Evolutionary conservation across 2,113 vertebrate genomes (phyloP).

Genomic region (Dasypus novemcinctus): DNA sequence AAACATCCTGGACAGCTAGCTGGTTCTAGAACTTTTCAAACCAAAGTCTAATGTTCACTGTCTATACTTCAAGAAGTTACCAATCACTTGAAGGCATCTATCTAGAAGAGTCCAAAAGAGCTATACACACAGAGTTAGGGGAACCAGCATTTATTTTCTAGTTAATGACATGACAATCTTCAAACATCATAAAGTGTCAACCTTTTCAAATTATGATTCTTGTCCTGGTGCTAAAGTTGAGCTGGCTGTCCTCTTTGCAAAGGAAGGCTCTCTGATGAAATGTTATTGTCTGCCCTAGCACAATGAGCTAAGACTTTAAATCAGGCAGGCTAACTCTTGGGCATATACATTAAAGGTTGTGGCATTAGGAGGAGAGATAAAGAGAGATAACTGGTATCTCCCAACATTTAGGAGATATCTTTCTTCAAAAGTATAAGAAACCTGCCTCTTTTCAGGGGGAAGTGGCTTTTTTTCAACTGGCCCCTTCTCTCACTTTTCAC

Average conservation of each 20-base stretch:
- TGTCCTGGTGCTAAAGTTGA: not conserved
- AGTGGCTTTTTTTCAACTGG: not conserved
- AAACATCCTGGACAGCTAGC: not conserved
- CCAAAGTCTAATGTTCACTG: not conserved
- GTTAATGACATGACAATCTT: not conserved
- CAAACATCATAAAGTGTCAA: slow-evolving; percentile 14
- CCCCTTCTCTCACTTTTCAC: not conserved
- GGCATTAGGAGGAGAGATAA: not conserved
- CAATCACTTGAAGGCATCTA: not conserved
- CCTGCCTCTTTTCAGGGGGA: not conserved
- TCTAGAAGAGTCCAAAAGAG: not conserved
- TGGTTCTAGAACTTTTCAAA: not conserved
- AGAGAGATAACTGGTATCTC: not conserved
- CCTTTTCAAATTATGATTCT: slow-evolving; percentile 14
- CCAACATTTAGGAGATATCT: not conserved
- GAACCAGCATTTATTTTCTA: slow-evolving; percentile 5
- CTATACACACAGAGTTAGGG: not conserved
- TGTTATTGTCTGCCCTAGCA: not conserved
- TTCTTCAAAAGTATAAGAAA: not conserved
- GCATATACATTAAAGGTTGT: not conserved
- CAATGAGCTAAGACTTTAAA: slow-evolving; percentile 39
- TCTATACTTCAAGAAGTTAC: not conserved
- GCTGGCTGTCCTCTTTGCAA: not conserved
- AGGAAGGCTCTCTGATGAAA: slow-evolving; percentile 18
- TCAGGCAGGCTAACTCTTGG: not conserved